Evolutionary conservation across 2,888 invertebrate genomes (phyloP).

Genomic region (Cyclophora albipunctata): DNA sequence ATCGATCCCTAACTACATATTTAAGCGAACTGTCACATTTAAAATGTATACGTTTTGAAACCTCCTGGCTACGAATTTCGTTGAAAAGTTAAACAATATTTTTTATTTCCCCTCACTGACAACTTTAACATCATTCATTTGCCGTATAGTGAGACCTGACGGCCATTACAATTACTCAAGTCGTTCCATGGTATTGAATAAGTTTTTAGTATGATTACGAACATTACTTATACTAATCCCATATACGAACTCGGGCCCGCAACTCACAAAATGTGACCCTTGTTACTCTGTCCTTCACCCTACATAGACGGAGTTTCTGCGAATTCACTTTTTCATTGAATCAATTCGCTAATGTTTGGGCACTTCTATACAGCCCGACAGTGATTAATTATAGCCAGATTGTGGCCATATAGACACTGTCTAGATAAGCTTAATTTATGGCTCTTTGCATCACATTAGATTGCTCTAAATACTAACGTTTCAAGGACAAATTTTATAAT

Average conservation of each 20-base stretch:
- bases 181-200: no score
- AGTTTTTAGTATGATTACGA: not conserved
- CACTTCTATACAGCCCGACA: slow-evolving; percentile 39
- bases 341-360: slow-evolving; percentile 47
- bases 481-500: slow-evolving; percentile 33
- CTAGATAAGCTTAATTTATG: slow-evolving; percentile 70
- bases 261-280: slow-evolving; percentile 12
- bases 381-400: slow-evolving; percentile 61
- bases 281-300: slow-evolving; percentile 7
- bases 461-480: slow-evolving; percentile 29
- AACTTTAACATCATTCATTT: no score
- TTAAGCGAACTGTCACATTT: no score
- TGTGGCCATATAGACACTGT: slow-evolving; percentile 54
- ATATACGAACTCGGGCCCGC: slow-evolving; percentile 7
- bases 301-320: slow-evolving; percentile 12
- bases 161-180: no score
- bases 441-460: slow-evolving; percentile 46
- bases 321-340: slow-evolving; percentile 28
- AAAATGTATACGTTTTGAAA: no score
- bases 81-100: no score
- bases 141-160: no score
- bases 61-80: no score
- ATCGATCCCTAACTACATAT: no score
- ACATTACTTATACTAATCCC: slow-evolving; percentile 1
- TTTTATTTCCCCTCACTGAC: no score